Conservation (phyloP, 2,888 invertebrate species). For the Alcis repandata region DNA sequence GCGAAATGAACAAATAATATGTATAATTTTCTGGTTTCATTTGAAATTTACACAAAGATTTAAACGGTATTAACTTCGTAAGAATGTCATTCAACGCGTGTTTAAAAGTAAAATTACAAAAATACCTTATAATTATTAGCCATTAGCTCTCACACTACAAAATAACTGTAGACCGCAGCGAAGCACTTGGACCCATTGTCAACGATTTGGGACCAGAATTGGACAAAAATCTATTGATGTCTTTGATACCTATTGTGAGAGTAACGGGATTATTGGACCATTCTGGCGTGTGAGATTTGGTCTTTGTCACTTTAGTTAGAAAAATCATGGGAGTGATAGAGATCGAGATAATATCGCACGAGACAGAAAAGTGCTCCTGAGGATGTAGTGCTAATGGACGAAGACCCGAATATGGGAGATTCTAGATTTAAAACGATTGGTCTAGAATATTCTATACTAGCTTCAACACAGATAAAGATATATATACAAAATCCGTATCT, state of each 20-base stretch:
- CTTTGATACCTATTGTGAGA: slow-evolving; percentile 35
- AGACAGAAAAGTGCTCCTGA: background rate
- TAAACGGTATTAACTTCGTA: too few species aligned
- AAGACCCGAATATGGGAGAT: background rate
- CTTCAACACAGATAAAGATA: background rate
- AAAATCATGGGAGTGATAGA: too few species aligned
- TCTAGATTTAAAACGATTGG: too few species aligned
- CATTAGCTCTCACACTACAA: slow-evolving; percentile 18
- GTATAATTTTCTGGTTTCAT: too few species aligned
- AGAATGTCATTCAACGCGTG: too few species aligned
- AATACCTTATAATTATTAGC: background rate
- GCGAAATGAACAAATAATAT: too few species aligned
- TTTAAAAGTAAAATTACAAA: too few species aligned
- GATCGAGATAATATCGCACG: too few species aligned
- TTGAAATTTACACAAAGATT: too few species aligned
- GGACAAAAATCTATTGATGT: slow-evolving; percentile 37
- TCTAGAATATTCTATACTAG: background rate
- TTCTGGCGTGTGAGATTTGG: background rate
- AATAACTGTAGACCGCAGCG: slow-evolving; percentile 22
- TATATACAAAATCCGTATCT: too few species aligned
- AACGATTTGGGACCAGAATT: slow-evolving; percentile 27
- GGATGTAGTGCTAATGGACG: background rate
- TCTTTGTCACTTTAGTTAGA: too few species aligned
- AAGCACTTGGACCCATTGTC: slow-evolving; percentile 32
- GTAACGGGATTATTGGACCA: slow-evolving; percentile 35